Evolutionary conservation across 2,113 vertebrate species (phyloP), one percentile per base, ranked within the genome.

Genomic region (Trichomycterus rosablanca): DNA sequence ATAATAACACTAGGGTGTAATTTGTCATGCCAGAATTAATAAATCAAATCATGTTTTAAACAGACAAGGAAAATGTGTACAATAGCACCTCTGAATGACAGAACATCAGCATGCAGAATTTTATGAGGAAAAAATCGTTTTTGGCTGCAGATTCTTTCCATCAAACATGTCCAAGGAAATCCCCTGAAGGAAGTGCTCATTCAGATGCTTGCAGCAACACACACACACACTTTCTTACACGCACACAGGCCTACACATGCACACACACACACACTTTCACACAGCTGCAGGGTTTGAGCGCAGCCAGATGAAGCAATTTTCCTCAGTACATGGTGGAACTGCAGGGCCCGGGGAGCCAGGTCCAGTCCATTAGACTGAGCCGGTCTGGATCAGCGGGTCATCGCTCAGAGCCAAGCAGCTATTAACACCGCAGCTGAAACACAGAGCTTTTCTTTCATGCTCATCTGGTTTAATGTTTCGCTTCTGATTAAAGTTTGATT

Each of bases 271-370:
- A 35, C 28, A 48, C 23, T 24, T 35, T 48, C 24, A 34, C 48
- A 40, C 73, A 75, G 70, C 70, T 78, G 73, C 45, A 54, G 58
- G 44, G 37, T 8, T 40, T 51, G 14, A 52, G 26, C 23, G 30
- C 23, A 39, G 56, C 70, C 73, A 77, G 58, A 77, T 64, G 65
- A 71, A 63, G 34, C 55, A 22, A 44, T 42, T 68, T 68, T 75
- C 70, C 64, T 32, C 72, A 22, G 59, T 40, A 2, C 37, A 40
- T 40, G 14, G 11, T 57, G 58, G 54, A 63, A 63, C 63, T 45
- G 51, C 24, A n/a, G 15, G 44, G 28, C 59, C 59, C 19, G 57
- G 50, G 50, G 40, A 64, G 44, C 14, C 58, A 67, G 60, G 58
- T 60, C 48, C 23, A 46, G 59, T 70, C 55, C 63, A 65, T 74